Evolutionary conservation across 1,140 invertebrate species (phyloP).

Genomic region (Drosophila teissieri): DNA sequence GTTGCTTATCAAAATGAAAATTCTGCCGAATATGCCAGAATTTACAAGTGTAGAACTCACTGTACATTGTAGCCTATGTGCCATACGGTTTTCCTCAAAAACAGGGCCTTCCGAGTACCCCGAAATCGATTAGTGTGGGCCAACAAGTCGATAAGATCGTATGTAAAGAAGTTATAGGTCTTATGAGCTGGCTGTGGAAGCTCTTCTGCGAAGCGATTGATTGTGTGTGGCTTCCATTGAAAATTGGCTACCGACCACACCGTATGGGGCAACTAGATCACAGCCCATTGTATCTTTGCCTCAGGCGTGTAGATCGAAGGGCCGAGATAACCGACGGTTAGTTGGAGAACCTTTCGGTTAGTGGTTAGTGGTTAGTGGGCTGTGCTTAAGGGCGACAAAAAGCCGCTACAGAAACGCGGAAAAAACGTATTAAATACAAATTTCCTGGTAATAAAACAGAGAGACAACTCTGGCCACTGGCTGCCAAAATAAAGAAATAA

Average conservation of each 20-base stretch:
- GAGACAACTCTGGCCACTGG: constrained; percentile 22
- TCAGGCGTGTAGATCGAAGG: constrained; percentile 15
- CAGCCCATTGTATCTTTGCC: neutral
- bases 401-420: constrained; percentile 61
- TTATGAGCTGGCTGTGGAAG: neutral
- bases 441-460: constrained; percentile 78
- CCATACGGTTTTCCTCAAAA: neutral
- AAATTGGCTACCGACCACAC: constrained; percentile 40
- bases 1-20: neutral
- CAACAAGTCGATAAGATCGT: constrained; percentile 12
- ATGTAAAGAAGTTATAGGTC: neutral
- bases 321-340: constrained; percentile 18
- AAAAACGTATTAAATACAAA: constrained; percentile 81
- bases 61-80: neutral
- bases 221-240: constrained; percentile 53
- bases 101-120: constrained; percentile 5
- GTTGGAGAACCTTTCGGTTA: constrained; percentile 22
- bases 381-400: constrained; percentile 37
- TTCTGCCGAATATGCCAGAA: neutral
- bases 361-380: too few species aligned
- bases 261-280: constrained; percentile 19
- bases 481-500: constrained; percentile 80
- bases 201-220: constrained; percentile 40
- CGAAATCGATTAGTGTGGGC: constrained; percentile 19
- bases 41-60: too few species aligned